These are phyloP conservation scores for Lamellibrachia luymesi DNA, from an alignment of 1,140 invertebrate species.

Conservation along the genomic window DNA sequence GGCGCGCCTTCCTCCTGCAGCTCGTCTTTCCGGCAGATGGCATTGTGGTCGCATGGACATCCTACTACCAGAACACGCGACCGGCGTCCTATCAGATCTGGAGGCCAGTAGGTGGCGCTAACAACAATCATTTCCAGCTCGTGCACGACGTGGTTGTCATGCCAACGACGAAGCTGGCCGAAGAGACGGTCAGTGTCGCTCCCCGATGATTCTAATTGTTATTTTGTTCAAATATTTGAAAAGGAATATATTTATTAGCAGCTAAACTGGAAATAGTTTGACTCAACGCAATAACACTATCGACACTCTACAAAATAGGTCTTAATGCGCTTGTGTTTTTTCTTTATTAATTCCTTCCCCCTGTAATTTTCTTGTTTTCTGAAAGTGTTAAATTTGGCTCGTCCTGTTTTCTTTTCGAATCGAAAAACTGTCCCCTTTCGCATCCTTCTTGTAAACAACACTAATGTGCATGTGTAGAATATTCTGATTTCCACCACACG, in stretches of 20 bases:
- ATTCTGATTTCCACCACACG: no score
- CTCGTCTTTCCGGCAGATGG: not conserved
- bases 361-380: not conserved
- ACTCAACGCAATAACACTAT: not conserved
- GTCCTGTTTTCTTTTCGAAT: not conserved
- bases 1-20: not conserved
- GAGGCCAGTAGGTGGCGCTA: not conserved
- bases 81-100: not conserved
- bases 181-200: not conserved
- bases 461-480: no score
- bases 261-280: not conserved
- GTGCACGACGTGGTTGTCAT: not conserved
- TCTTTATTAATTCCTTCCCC: not conserved
- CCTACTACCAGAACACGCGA: not conserved
- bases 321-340: no score
- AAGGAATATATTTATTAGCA: not conserved
- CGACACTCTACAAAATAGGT: no score
- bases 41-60: not conserved
- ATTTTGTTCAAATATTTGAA: not conserved
- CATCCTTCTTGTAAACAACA: not conserved
- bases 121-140: not conserved
- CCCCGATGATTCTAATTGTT: not conserved
- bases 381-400: no score
- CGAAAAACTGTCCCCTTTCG: not conserved
- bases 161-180: not conserved